phyloP scores from a whole-genome alignment of 2,888 invertebrate genomes.

The Tachina grossa region DNA sequence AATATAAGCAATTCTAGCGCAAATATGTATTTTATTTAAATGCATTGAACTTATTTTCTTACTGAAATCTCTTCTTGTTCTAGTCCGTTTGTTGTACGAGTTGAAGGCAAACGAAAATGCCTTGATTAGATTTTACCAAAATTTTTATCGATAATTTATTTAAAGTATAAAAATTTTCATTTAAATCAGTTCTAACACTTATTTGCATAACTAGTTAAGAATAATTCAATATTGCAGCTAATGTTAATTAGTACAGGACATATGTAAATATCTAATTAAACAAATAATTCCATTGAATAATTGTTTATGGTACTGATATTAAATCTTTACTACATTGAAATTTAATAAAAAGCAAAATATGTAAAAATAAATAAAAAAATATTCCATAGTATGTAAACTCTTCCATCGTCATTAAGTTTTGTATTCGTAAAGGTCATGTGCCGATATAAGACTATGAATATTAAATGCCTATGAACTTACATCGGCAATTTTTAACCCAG shows the following conservation, averaged over 20 bases:
- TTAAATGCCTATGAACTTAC: slow-evolving; percentile 37
- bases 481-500: slow-evolving; percentile 22
- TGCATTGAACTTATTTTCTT: slow-evolving; percentile 31
- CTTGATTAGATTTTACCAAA: slow-evolving; percentile 46
- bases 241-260: slow-evolving; percentile 56
- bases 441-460: slow-evolving; percentile 37
- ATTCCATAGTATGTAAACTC: slow-evolving; percentile 51
- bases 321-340: slow-evolving; percentile 56
- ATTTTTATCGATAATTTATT: not conserved
- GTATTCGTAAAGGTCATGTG: slow-evolving; percentile 38
- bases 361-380: slow-evolving; percentile 44
- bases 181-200: slow-evolving; percentile 15
- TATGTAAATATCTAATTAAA: slow-evolving; percentile 17
- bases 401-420: slow-evolving; percentile 56
- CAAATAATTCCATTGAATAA: slow-evolving; percentile 53
- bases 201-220: slow-evolving; percentile 9
- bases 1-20: slow-evolving; percentile 19
- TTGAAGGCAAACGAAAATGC: slow-evolving; percentile 42
- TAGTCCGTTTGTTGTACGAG: slow-evolving; percentile 11
- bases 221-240: slow-evolving; percentile 50
- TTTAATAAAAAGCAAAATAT: slow-evolving; percentile 8
- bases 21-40: slow-evolving; percentile 52
- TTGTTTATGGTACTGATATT: slow-evolving; percentile 58
- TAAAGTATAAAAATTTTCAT: not conserved
- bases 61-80: not conserved